Evolutionary conservation across 2,888 invertebrate genomes (phyloP).

Genomic region (Elegia similella): DNA sequence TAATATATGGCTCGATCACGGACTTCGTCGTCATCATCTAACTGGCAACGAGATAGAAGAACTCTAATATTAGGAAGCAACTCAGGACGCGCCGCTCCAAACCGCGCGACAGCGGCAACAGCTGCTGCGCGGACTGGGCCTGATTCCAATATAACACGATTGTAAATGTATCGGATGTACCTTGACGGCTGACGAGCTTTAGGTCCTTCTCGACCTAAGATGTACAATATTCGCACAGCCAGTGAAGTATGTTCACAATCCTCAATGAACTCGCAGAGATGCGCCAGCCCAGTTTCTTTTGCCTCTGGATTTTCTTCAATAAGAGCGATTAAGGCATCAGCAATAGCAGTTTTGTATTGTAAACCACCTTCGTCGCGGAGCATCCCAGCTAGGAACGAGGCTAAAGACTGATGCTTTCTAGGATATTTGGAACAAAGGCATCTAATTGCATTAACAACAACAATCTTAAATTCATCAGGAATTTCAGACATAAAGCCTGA

Average conservation of each 20-base stretch:
- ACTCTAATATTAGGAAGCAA: slow-evolving; percentile 86
- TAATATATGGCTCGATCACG: slow-evolving; percentile 98
- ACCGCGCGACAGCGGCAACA: slow-evolving; percentile 98
- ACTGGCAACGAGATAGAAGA: slow-evolving; percentile 91
- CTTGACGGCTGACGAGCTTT: slow-evolving; percentile 95
- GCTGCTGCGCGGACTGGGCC: slow-evolving; percentile 98
- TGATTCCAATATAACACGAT: slow-evolving; percentile 96
- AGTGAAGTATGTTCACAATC: slow-evolving; percentile 99
- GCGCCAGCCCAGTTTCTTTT: slow-evolving; percentile 97
- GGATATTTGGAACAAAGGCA: slow-evolving; percentile 97
- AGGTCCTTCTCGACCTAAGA: slow-evolving; percentile 98
- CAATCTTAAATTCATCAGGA: slow-evolving; percentile 99
- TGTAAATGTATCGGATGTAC: slow-evolving; percentile 92
- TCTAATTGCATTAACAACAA: slow-evolving; percentile 96
- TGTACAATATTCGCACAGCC: slow-evolving; percentile 96
- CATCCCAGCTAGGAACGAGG: slow-evolving; percentile 98
- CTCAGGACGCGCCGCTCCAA: slow-evolving; percentile 94
- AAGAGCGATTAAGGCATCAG: slow-evolving; percentile 98
- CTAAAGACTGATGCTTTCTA: slow-evolving; percentile 96
- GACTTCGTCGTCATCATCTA: slow-evolving; percentile 99
- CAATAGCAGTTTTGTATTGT: slow-evolving; percentile 99
- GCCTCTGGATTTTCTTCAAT: slow-evolving; percentile 99
- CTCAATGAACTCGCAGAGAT: slow-evolving; percentile 99
- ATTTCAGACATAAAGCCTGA: slow-evolving; percentile 99
- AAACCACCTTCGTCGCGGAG: slow-evolving; percentile 97